phyloP scores from a whole-genome alignment of 2,888 invertebrate species.

The Metalampra italica region DNA sequence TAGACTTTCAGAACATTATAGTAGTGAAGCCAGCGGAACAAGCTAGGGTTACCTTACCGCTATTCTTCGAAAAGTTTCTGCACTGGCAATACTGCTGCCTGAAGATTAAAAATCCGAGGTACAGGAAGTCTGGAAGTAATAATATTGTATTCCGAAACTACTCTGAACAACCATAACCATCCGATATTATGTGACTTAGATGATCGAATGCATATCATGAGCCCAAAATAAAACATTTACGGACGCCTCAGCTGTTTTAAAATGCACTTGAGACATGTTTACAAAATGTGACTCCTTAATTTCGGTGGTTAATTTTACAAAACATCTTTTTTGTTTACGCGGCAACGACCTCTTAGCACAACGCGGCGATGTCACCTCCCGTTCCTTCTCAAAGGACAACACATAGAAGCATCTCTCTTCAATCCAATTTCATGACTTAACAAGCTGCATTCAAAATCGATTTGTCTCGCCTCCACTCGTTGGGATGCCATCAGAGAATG shows the following conservation, averaged over 20 bases:
- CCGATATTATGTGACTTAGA: too few species aligned
- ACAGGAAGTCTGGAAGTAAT: too few species aligned
- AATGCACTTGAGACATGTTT: conserved; percentile 3
- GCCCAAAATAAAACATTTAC: not conserved
- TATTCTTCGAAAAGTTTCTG: too few species aligned
- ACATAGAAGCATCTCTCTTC: conserved; percentile 42
- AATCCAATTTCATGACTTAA: conserved; percentile 52
- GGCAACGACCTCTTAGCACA: conserved; percentile 55
- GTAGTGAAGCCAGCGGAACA: too few species aligned
- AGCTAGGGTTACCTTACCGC: too few species aligned
- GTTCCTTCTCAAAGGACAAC: conserved; percentile 38
- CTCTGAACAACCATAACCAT: too few species aligned
- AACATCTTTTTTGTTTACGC: conserved; percentile 54
- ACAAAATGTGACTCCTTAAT: conserved; percentile 24
- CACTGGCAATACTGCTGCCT: too few species aligned
- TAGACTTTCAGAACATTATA: too few species aligned
- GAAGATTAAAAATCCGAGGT: too few species aligned
- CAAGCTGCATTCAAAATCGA: conserved; percentile 49
- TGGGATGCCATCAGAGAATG: conserved; percentile 36
- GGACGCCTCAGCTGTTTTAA: not conserved
- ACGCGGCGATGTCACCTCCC: conserved; percentile 28
- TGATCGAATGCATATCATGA: not conserved
- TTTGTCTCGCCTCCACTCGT: conserved; percentile 63
- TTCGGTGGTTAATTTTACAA: conserved; percentile 46
- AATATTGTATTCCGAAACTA: too few species aligned